Percentiles rank a stretch among this genome's conserved stretches.
Conservation (phyloP, 2,113 vertebrate species). For the Sus scrofa region T2T-Sscrofa CM000824.6:75624501-75625000, state of each 20-base stretch:
- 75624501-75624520: no score
- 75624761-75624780: not conserved
- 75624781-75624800: not conserved
- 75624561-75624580: no score
- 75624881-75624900: not conserved
- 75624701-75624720: not conserved
- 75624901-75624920: not conserved
- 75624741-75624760: not conserved
- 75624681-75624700: no score
- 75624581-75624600: no score
- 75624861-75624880: not conserved
- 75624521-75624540: no score
- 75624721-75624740: not conserved
- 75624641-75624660: no score
- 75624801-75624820: not conserved
- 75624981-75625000: not conserved
- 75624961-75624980: not conserved
- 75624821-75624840: not conserved
- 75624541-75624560: no score
- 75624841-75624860: not conserved
- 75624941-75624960: not conserved
- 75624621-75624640: no score
- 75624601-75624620: no score
- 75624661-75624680: no score
- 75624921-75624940: not conserved